phyloP scores from a whole-genome alignment of 2,797 vertebrate species.

The Astyanax mexicanus region DNA sequence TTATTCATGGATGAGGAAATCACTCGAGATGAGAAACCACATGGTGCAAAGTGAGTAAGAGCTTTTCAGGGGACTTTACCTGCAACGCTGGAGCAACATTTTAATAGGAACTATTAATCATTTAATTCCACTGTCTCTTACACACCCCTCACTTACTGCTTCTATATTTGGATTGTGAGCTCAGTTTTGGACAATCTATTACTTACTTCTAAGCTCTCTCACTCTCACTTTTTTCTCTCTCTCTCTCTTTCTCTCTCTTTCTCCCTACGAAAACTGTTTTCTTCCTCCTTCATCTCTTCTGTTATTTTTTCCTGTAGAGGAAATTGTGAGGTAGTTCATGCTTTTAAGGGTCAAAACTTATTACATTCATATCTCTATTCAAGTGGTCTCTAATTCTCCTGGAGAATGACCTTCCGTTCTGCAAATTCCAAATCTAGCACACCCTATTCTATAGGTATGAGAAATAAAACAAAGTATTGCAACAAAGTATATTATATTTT shows the following conservation, averaged over 20 bases:
- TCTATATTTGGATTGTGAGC: background rate
- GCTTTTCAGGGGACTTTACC: constrained; percentile 4
- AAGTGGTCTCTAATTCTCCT: too few species aligned
- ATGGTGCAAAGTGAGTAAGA: constrained; percentile 7
- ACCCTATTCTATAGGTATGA: too few species aligned
- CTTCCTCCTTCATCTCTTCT: too few species aligned
- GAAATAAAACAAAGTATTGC: too few species aligned
- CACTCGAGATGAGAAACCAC: background rate
- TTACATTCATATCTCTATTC: too few species aligned
- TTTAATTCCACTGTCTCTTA: constrained; percentile 6
- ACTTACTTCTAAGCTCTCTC: background rate
- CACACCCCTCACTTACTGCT: background rate
- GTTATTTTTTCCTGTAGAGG: too few species aligned
- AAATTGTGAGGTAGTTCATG: background rate
- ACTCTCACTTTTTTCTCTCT: background rate
- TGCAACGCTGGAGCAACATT: constrained; percentile 14
- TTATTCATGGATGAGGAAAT: background rate
- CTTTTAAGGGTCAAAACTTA: too few species aligned
- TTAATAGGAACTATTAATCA: constrained; percentile 36
- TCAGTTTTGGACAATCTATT: background rate
- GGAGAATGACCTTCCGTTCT: too few species aligned
- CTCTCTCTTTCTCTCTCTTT: background rate
- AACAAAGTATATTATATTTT: too few species aligned
- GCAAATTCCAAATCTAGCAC: too few species aligned
- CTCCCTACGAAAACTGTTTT: too few species aligned